These are phyloP conservation scores for Lophius piscatorius DNA, from an alignment of 2,113 vertebrate species.

Conservation along the genomic window DNA sequence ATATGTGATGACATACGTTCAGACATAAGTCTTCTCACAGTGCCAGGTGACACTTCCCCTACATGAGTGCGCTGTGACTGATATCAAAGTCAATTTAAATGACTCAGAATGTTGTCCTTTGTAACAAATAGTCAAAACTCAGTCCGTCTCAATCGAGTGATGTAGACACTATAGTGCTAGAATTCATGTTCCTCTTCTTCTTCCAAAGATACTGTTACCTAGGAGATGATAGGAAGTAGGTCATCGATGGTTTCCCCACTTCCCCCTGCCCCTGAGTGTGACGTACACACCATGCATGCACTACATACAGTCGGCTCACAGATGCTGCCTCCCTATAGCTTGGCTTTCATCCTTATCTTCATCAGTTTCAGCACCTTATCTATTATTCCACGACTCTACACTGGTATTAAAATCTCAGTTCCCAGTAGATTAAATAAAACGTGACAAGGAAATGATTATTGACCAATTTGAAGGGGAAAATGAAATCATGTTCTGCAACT, in stretches of 20 bases:
- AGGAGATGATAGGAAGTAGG: conserved; percentile 65
- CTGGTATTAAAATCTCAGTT: not conserved
- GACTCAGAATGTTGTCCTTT: not conserved
- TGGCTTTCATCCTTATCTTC: too few species aligned
- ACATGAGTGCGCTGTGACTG: not conserved
- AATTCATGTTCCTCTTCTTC: conserved; percentile 31
- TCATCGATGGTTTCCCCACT: conserved; percentile 32
- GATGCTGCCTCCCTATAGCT: not conserved
- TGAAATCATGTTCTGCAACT: conserved; percentile 1
- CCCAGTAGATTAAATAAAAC: not conserved
- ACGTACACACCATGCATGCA: conserved; percentile 19
- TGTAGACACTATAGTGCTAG: not conserved
- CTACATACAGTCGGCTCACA: conserved; percentile 3
- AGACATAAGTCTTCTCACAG: not conserved
- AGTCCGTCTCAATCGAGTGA: not conserved
- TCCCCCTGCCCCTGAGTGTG: conserved; percentile 15
- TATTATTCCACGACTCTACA: conserved; percentile 18
- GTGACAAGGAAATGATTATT: not conserved
- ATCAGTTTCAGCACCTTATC: too few species aligned
- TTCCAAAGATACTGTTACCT: conserved; percentile 57
- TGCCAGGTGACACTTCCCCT: not conserved
- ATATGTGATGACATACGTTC: too few species aligned
- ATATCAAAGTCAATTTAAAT: not conserved
- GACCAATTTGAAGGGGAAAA: conserved; percentile 10
- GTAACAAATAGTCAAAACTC: not conserved